phyloP scores from a whole-genome alignment of 2,113 vertebrate genomes.

The Donacobius atricapilla region DNA sequence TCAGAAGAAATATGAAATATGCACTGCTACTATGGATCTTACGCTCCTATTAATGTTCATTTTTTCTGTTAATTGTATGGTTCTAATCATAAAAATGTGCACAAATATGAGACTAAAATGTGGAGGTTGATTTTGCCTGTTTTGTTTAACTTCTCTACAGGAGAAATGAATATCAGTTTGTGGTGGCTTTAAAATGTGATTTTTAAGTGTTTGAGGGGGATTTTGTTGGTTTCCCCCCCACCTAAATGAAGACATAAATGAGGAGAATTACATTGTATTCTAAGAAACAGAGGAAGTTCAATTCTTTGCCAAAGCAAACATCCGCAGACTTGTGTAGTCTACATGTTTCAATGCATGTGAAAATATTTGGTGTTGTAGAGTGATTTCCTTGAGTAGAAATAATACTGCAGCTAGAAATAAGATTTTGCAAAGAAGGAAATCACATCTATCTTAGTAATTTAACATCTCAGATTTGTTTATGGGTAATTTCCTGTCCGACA shows the following conservation, averaged over 20 bases:
- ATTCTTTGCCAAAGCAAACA: conserved; percentile 66
- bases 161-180: not conserved
- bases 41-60: not conserved
- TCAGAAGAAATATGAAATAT: not conserved
- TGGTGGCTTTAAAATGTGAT: not conserved
- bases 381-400: conserved; percentile 66
- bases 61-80: not conserved
- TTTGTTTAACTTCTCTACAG: not conserved
- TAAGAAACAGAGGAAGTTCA: conserved; percentile 49
- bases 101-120: not conserved
- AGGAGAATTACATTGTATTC: conserved; percentile 59
- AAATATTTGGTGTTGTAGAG: conserved; percentile 46
- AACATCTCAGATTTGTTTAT: conserved; percentile 64
- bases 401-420: conserved; percentile 42
- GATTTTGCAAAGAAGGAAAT: conserved; percentile 69
- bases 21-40: not conserved
- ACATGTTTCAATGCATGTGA: conserved; percentile 63
- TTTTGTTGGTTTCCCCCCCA: not conserved
- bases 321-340: conserved; percentile 44
- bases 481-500: conserved; percentile 67
- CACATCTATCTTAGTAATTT: conserved; percentile 67
- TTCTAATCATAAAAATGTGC: not conserved
- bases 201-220: not conserved
- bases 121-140: not conserved
- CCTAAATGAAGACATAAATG: not conserved